Conservation (phyloP, 2,888 invertebrate genomes). For the Plebejus argus region DNA sequence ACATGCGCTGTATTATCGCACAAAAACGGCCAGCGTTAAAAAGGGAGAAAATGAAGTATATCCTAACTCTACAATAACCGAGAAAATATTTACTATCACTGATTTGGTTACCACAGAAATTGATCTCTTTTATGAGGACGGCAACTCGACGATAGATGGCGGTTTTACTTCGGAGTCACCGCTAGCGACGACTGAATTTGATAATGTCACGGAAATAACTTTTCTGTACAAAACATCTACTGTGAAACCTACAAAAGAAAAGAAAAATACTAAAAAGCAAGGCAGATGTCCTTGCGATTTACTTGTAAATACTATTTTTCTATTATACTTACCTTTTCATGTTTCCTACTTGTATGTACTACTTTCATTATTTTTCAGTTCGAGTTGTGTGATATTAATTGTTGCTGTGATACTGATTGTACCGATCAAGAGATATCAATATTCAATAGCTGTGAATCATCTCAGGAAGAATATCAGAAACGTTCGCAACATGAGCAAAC, state of each 20-base stretch:
- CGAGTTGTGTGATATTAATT: slow-evolving; percentile 88
- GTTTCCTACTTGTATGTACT: background rate
- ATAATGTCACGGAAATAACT: slow-evolving; percentile 67
- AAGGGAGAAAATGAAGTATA: slow-evolving; percentile 45
- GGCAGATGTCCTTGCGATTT: slow-evolving; percentile 63
- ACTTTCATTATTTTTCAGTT: slow-evolving; percentile 62
- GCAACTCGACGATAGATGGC: slow-evolving; percentile 53
- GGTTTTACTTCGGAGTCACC: slow-evolving; percentile 55
- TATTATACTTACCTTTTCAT: background rate
- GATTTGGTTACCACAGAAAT: slow-evolving; percentile 55
- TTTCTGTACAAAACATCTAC: slow-evolving; percentile 56
- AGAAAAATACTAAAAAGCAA: slow-evolving; percentile 49
- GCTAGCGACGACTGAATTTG: slow-evolving; percentile 56
- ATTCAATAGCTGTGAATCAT: slow-evolving; percentile 81
- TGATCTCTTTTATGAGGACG: slow-evolving; percentile 66
- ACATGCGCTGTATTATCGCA: slow-evolving; percentile 65
- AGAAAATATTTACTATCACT: slow-evolving; percentile 49
- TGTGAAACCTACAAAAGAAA: slow-evolving; percentile 47
- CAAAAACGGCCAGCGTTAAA: slow-evolving; percentile 44
- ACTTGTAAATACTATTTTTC: slow-evolving; percentile 53
- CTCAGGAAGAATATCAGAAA: slow-evolving; percentile 28
- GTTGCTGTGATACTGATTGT: slow-evolving; percentile 92
- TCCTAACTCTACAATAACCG: slow-evolving; percentile 50
- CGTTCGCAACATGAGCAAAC: slow-evolving; percentile 46
- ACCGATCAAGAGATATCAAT: slow-evolving; percentile 77